A percentile compares a stretch with the other conserved stretches of the same genome.
Conservation (phyloP, 2,888 invertebrate species). For the Platycheirus albimanus region DNA sequence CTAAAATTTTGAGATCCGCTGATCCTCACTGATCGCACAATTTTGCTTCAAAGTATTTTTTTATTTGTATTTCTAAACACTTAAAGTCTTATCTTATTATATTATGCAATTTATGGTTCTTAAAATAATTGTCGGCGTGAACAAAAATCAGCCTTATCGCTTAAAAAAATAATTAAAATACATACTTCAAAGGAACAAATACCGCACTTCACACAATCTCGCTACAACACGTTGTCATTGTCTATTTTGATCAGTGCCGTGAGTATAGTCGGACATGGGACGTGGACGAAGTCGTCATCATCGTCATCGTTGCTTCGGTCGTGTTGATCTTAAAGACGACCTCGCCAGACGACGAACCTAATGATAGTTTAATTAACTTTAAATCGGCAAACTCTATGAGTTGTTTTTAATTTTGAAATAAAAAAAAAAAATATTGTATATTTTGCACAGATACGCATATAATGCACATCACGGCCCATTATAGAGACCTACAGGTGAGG, state of each 20-base stretch:
- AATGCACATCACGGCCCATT: background rate
- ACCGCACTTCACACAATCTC: background rate
- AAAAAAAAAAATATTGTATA: constrained; percentile 33
- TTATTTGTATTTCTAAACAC: background rate
- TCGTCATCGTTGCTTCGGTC: too few relatives aligned
- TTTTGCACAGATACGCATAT: constrained; percentile 5
- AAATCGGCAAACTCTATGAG: constrained; percentile 74
- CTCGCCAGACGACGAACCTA: constrained; percentile 75
- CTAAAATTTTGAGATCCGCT: too few relatives aligned
- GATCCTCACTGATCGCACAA: too few relatives aligned
- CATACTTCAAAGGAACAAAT: constrained; percentile 10
- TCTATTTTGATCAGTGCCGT: constrained; percentile 41
- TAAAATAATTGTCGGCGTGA: constrained; percentile 4
- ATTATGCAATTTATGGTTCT: constrained; percentile 7
- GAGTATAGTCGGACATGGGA: background rate
- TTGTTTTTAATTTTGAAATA: constrained; percentile 14
- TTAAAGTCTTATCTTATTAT: background rate
- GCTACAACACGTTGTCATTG: constrained; percentile 32
- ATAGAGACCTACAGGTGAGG: background rate
- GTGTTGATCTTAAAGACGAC: constrained; percentile 26
- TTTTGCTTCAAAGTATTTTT: too few relatives aligned
- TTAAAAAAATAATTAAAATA: background rate
- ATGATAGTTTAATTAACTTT: constrained; percentile 82
- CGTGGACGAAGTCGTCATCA: too few relatives aligned
- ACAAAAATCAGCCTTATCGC: constrained; percentile 9